These are phyloP conservation scores for Columba guinea DNA, from an alignment of 2,797 vertebrate genomes.

Conservation along the genomic window DNA sequence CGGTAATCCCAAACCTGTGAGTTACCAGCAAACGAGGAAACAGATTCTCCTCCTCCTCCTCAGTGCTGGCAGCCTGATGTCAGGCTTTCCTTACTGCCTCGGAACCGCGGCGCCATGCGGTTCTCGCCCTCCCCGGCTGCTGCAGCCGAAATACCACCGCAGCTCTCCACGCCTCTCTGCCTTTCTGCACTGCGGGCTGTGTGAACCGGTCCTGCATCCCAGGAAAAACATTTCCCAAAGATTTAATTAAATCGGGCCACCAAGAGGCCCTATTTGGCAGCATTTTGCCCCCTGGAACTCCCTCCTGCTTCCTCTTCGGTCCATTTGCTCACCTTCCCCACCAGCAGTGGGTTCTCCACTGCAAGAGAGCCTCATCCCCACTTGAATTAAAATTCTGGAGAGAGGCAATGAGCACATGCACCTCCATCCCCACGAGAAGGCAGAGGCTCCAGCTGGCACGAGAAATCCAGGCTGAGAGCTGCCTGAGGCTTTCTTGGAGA, in stretches of 20 bases:
- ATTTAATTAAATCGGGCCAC: too few relatives aligned
- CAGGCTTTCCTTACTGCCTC: neutral
- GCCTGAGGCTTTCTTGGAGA: slow-evolving; percentile 3
- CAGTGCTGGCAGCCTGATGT: neutral
- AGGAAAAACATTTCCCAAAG: neutral
- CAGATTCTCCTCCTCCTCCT: neutral
- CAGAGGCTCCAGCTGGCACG: neutral
- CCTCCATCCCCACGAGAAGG: neutral
- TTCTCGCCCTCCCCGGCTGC: neutral
- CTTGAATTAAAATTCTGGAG: neutral
- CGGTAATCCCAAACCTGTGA: neutral
- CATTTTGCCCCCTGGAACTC: neutral
- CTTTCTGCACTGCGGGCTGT: neutral
- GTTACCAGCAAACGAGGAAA: rapidly evolving
- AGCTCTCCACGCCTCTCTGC: neutral
- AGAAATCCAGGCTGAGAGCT: slow-evolving; percentile 1
- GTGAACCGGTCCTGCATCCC: neutral
- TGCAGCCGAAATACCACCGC: neutral
- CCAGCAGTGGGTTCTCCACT: neutral
- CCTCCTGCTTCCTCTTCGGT: neutral
- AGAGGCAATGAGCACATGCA: neutral
- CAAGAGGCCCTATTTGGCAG: too few relatives aligned
- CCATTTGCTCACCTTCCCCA: neutral
- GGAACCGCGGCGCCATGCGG: neutral
- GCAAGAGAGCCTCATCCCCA: neutral